These are phyloP conservation scores for Dryocosmus kuriphilus DNA, from an alignment of 2,888 invertebrate species.

Conservation along the genomic window DNA sequence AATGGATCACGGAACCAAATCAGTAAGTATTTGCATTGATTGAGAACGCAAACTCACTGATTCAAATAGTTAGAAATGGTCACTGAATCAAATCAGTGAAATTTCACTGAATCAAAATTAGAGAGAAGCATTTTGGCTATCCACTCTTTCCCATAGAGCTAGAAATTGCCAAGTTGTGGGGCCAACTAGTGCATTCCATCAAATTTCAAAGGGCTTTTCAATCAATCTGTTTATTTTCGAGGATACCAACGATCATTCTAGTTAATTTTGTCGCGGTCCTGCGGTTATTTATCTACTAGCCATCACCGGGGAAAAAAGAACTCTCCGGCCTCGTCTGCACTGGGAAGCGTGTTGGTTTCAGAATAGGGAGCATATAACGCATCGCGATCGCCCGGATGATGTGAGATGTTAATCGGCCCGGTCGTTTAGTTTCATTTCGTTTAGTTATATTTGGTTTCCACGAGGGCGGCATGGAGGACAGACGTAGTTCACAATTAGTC, in stretches of 20 bases:
- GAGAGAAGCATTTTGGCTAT: not conserved
- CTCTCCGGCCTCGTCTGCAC: not conserved
- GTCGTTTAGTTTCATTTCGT: conserved; percentile 72
- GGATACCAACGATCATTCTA: conserved; percentile 27
- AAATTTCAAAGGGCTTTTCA: conserved; percentile 51
- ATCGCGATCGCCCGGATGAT: conserved; percentile 52
- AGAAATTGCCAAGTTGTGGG: conserved; percentile 20
- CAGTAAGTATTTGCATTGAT: no score
- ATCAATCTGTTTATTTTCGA: conserved; percentile 52
- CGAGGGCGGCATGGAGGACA: conserved; percentile 63
- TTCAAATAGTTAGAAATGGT: no score
- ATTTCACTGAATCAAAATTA: no score
- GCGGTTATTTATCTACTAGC: conserved; percentile 47
- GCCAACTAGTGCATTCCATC: conserved; percentile 23
- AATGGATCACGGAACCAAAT: no score
- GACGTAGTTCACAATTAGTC: conserved; percentile 75
- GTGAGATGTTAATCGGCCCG: conserved; percentile 73
- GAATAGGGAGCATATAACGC: conserved; percentile 13
- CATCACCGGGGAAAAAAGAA: conserved; percentile 10
- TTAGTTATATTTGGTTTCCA: conserved; percentile 76
- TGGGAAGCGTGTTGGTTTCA: conserved; percentile 13
- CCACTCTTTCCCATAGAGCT: not conserved
- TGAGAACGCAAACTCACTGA: no score
- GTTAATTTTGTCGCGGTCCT: conserved; percentile 46
- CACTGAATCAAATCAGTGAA: no score